Base-by-base conservation (phyloP, 2,113 vertebrate genomes). In the Nyctibius bracteatus region DNA sequence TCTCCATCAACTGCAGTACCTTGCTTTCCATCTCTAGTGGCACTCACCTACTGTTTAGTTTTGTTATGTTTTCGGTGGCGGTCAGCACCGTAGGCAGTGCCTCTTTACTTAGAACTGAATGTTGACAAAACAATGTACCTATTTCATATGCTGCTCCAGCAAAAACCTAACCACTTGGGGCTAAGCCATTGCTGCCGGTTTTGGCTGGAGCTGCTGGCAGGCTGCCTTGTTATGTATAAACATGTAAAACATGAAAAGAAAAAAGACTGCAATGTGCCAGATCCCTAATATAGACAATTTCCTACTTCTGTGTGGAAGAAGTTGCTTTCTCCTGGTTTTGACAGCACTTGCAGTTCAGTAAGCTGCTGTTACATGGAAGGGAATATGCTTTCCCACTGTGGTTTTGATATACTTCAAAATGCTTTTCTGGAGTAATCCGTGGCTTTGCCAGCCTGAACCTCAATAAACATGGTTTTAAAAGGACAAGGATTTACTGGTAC, bases 401-500 rank as follows among this genome's bases (percentile, higher is more conserved):
- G 37, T 66, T 93, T 84, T 81, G 15, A 63, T 90, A 63, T 16
- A 74, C 63, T 90, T 94, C 58, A 77, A 46, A 93, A 82, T 51
- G 46, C 23, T 88, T 75, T 93, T 78, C 51, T 81, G 54, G 80
- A 84, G 55, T 88, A 93, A 86, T 84, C 37, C 8, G 2, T 86
- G n/a, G 51, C 63, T 86, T 90, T 94, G 63, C 80, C 80, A 90
- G 65, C 61, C 52, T 84, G 86, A 84, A 96, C 90, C 51, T 93
- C 71, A 94, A 79, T 84, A 81, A 70, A 31, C 30, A n/a, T 39
- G 12, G 19, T 52, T 94, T 87, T 90, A 81, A 94, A 90, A 78
- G 65, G 82, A 55, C 47, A 54, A 62, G 55, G 37, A 82, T 73
- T 90, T 90, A 87, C 70, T 88, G 75, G 47, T 39, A 23, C n/a